Percentiles rank a stretch among this genome's conserved stretches.
phyloP scores from a whole-genome alignment of 2,113 vertebrate species.

The Nibea albiflora region DNA sequence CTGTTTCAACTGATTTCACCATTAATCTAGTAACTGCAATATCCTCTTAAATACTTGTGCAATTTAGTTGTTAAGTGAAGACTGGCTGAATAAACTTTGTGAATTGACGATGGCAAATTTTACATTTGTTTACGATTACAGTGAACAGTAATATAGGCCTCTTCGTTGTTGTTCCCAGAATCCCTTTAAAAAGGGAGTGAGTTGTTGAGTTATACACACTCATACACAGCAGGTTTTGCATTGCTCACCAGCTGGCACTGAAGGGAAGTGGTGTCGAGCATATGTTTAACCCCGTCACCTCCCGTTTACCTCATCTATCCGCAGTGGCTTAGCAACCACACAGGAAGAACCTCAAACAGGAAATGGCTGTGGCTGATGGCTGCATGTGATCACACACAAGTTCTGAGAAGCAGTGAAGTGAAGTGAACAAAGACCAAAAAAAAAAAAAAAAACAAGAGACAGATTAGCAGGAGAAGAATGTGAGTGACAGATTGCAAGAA shows the following conservation, averaged over 20 bases:
- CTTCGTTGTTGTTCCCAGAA: too few relatives aligned
- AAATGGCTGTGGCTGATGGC: conserved; percentile 12
- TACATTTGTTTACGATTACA: too few relatives aligned
- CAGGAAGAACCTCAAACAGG: conserved; percentile 36
- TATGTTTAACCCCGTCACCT: neutral
- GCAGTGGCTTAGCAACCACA: conserved; percentile 16
- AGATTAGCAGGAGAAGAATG: neutral
- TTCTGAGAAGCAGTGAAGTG: neutral
- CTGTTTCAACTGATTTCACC: too few relatives aligned
- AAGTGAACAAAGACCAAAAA: neutral
- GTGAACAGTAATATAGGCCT: too few relatives aligned
- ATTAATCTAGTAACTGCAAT: too few relatives aligned
- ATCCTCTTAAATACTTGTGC: too few relatives aligned
- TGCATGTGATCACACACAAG: neutral
- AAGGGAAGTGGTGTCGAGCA: neutral
- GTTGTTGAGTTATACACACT: too few relatives aligned
- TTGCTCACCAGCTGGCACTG: fast-evolving
- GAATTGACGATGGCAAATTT: too few relatives aligned
- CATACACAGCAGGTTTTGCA: fast-evolving
- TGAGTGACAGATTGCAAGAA: conserved; percentile 58
- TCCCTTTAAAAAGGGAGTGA: too few relatives aligned
- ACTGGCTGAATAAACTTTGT: too few relatives aligned
- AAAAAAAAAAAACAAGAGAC: neutral
- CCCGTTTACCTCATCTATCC: neutral
- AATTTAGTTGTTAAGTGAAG: too few relatives aligned